Evolutionary conservation across 1,140 invertebrate species (phyloP), one percentile per base, ranked within the genome.

Genomic region (Sycobia sp.): DNA sequence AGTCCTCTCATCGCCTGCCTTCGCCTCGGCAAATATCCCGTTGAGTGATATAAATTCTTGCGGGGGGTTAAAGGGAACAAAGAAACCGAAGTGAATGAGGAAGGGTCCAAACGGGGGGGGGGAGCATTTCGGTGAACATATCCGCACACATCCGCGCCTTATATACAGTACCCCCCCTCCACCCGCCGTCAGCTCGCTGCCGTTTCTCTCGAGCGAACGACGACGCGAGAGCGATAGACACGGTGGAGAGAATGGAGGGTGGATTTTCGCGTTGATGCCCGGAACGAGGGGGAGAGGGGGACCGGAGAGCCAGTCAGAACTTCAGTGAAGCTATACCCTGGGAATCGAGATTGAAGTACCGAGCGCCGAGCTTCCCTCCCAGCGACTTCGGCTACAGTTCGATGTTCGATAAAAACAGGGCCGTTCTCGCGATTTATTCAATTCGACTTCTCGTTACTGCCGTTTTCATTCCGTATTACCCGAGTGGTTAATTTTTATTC

Each of bases 221-320:
- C 16, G 39, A 3, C 32, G 47, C 16, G 39, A 39, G 1, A 32
- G 13, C 25, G 53, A 39, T 23, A 36, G 16, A n/a, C n/a, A n/a
- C n/a, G n/a, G 14, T 11, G 36, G 18, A n/a, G 39, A 27, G 29
- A 44, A 39, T 47, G 41, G 55, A 65, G 63, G 63, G 63, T 65
- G 36, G 43, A 54, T 55, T 44, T 41, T 60, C 32, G 43, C 58
- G 20, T 43, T 32, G 58, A 44, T 18, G 50, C 41, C 18, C 11
- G 22, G 25, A 41, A 65, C 47, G 65, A 68, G 64, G 71, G 69
- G n/a, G n/a, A n/a, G n/a, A n/a, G n/a, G n/a, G n/a, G n/a, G n/a
- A n/a, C n/a, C n/a, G n/a, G 60, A 63, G 67, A 71, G 67, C 66
- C 63, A 20, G 54, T 64, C 50, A 62, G 47, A 56, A 69, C 57